Conservation (phyloP, 2,888 invertebrate genomes). For the Diabrotica balteata region DNA sequence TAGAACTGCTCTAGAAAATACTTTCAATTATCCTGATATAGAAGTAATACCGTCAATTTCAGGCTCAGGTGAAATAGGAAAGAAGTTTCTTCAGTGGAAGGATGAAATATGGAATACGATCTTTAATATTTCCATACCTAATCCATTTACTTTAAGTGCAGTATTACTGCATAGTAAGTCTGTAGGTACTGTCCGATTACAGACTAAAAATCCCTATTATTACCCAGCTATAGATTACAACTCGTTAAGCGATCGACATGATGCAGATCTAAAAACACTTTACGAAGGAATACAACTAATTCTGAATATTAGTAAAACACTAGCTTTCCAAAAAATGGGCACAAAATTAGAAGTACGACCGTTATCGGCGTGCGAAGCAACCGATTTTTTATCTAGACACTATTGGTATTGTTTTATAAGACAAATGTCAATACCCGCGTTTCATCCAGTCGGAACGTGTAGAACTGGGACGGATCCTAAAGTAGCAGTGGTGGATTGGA, state of each 20-base stretch:
- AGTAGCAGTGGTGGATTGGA: slow-evolving; percentile 69
- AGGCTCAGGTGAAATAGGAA: slow-evolving; percentile 66
- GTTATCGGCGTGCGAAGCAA: slow-evolving; percentile 20
- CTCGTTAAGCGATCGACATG: slow-evolving; percentile 66
- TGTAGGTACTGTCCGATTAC: slow-evolving; percentile 68
- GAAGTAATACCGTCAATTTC: slow-evolving; percentile 16
- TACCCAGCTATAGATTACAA: slow-evolving; percentile 68
- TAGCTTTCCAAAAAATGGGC: slow-evolving; percentile 63
- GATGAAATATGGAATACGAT: slow-evolving; percentile 53
- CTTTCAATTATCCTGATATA: slow-evolving; percentile 19
- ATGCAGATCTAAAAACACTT: slow-evolving; percentile 61
- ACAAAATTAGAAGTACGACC: slow-evolving; percentile 54
- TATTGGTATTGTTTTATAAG: slow-evolving; percentile 34
- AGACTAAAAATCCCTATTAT: slow-evolving; percentile 22
- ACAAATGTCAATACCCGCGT: slow-evolving; percentile 45
- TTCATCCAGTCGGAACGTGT: slow-evolving; percentile 73
- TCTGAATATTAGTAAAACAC: slow-evolving; percentile 59
- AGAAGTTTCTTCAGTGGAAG: slow-evolving; percentile 39
- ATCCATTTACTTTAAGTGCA: slow-evolving; percentile 19
- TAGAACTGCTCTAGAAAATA: slow-evolving; percentile 10
- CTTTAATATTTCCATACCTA: slow-evolving; percentile 50
- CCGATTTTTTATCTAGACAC: slow-evolving; percentile 26
- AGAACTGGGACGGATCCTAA: slow-evolving; percentile 71
- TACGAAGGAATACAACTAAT: slow-evolving; percentile 62
- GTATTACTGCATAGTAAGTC: slow-evolving; percentile 37